Evolutionary conservation across 1,140 invertebrate species (phyloP).

Genomic region (Schlechtendalia chinensis): DNA sequence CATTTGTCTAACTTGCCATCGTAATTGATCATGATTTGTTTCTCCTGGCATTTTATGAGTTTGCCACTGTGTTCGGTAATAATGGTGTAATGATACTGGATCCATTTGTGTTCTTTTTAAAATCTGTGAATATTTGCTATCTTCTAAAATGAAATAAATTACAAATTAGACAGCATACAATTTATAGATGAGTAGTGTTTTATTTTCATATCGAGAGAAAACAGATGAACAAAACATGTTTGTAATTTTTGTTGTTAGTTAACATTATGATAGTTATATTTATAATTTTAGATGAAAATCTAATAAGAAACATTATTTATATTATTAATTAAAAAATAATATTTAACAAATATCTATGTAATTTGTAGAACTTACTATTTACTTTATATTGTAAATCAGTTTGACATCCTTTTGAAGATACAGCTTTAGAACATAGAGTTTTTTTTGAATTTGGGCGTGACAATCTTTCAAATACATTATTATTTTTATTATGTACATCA

Average conservation of each 20-base stretch:
- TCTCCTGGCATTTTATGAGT: constrained; percentile 49
- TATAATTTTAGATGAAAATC: not conserved
- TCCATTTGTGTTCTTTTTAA: constrained; percentile 41
- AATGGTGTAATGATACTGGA: constrained; percentile 50
- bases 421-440: constrained; percentile 26
- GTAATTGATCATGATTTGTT: constrained; percentile 45
- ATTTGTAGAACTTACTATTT: constrained; percentile 7
- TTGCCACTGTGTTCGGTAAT: constrained; percentile 43
- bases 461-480: constrained; percentile 36
- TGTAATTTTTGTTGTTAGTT: not conserved
- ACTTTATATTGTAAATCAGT: not conserved
- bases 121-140: not conserved
- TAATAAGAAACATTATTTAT: not conserved
- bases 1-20: constrained; percentile 30
- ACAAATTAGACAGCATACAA: not conserved
- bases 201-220: no score
- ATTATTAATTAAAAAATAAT: no score
- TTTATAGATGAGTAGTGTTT: no score
- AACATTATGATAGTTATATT: not conserved
- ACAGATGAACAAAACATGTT: no score
- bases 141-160: not conserved
- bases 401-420: constrained; percentile 23
- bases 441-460: constrained; percentile 6
- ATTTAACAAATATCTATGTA: not conserved
- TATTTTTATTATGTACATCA: not conserved